Conservation (phyloP, 30 jellyfish, hydroid and myxozoan genomes). For the Turritopsis dohrnii region DNA sequence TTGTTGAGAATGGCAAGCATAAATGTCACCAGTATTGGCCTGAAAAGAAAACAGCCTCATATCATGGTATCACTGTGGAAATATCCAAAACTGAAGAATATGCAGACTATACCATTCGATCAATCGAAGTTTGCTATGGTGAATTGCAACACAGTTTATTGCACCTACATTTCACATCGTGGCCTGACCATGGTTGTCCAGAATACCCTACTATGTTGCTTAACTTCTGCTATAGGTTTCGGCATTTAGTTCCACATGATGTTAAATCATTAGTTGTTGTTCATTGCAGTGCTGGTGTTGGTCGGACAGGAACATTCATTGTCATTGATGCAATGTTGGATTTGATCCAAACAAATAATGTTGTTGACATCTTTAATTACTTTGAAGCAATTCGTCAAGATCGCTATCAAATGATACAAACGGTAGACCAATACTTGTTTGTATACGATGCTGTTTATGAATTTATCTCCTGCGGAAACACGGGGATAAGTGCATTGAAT, state of each 20-base stretch:
- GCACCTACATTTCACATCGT: constrained; percentile 71
- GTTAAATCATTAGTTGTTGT: constrained; percentile 62
- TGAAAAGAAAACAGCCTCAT: constrained; percentile 41
- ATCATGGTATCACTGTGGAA: constrained; percentile 65
- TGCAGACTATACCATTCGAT: constrained; percentile 71
- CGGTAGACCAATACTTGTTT: constrained; percentile 41
- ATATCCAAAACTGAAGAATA: constrained; percentile 49
- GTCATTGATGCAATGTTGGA: constrained; percentile 71
- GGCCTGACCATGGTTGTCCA: constrained; percentile 97
- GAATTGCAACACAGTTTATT: not conserved
- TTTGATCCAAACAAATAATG: constrained; percentile 32
- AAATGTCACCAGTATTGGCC: constrained; percentile 91
- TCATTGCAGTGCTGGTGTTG: constrained; percentile 99
- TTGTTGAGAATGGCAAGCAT: constrained; percentile 18
- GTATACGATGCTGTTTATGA: constrained; percentile 31
- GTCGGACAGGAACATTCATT: constrained; percentile 84
- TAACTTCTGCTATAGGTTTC: constrained; percentile 70
- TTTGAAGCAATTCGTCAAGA: constrained; percentile 81
- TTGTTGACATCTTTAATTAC: constrained; percentile 77
- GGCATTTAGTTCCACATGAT: constrained; percentile 53
- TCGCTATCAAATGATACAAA: constrained; percentile 85
- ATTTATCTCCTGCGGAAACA: constrained; percentile 21
- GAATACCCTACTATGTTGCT: constrained; percentile 73
- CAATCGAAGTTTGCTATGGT: constrained; percentile 23
- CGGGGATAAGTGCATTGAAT: constrained; percentile 5